These are phyloP conservation scores for Pandemis corylana DNA, from an alignment of 2,888 invertebrate genomes.

Conservation along the genomic window DNA sequence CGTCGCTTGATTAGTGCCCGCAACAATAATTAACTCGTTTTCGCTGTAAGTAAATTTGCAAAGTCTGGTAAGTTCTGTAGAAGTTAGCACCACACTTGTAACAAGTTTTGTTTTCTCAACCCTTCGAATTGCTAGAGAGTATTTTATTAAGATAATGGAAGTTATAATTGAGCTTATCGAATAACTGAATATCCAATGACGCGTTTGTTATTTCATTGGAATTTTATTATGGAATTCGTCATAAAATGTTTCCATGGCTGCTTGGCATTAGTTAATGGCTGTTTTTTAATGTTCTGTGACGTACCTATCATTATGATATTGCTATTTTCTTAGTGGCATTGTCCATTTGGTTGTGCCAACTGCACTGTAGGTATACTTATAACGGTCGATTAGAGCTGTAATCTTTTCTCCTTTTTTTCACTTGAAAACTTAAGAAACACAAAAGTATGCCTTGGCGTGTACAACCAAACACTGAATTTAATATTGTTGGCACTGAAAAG, in stretches of 20 bases:
- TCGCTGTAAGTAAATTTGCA: constrained; percentile 11
- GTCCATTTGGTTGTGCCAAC: too few species aligned
- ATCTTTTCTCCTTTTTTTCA: neutral
- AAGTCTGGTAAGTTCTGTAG: constrained; percentile 25
- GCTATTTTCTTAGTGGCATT: too few species aligned
- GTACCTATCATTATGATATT: too few species aligned
- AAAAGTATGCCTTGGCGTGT: too few species aligned
- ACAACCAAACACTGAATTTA: too few species aligned
- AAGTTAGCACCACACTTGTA: constrained; percentile 27
- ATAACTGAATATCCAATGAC: neutral
- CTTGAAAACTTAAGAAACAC: too few species aligned
- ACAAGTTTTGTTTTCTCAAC: constrained; percentile 23
- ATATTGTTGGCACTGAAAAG: neutral
- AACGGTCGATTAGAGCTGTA: too few species aligned
- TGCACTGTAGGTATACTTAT: too few species aligned
- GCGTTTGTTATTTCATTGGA: neutral
- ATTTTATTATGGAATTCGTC: neutral
- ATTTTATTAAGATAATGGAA: constrained; percentile 1
- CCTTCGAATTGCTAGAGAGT: constrained; percentile 14
- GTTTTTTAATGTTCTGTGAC: neutral
- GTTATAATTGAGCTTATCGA: constrained; percentile 2
- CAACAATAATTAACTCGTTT: constrained; percentile 28
- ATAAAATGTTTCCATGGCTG: neutral
- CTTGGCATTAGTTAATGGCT: neutral
- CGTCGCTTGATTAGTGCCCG: constrained; percentile 20